Evolutionary conservation across 2,888 invertebrate species (phyloP), one percentile per base, ranked within the genome.

Genomic region (Agapostemon virescens): DNA sequence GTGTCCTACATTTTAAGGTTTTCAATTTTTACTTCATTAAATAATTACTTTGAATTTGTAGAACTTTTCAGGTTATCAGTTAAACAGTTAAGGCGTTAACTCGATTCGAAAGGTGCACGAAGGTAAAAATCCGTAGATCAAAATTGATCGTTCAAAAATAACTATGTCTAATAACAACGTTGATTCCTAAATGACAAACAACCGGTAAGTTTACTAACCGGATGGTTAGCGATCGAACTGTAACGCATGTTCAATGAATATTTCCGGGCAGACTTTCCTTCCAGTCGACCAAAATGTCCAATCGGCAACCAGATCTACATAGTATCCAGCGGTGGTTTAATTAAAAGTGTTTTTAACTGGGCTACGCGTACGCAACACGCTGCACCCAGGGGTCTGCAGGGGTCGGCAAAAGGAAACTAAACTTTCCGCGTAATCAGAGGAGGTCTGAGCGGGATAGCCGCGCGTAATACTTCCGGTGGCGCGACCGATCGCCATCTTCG

Each of bases 341-440:
- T 83, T 79, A 74, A 75, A 75, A 82, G 52, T 38, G 74, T 70
- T 82, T 75, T 79, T 70, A 75, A 79, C 67, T 36, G 26, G 1
- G 45, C 13, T 67, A 68, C 61, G 33, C 73, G 63, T 49, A 55
- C 78, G 38, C 40, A 38, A 64, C 74, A 69, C 13, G 45, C 49
- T 66, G 58, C n/a, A 49, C 33, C 58, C 49, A 20, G 23, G 23
- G 36, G 11, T 30, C 26, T 40, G n/a, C 63, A 49, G 64, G 20
- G 81, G 74, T 67, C 66, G 75, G 78, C 77, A 74, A 58, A 45
- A 49, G 63, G 36, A 33, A 82, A 75, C 73, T 77, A 77, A 74
- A 82, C 77, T 85, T 85, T 83, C 63, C 69, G 45, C 74, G 79
- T 85, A 84, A 85, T 85, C 85, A 69, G 64, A 33, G 64, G 74